Evolutionary conservation across 2,113 vertebrate species (phyloP).

Genomic region (Nymphicus hollandicus): DNA sequence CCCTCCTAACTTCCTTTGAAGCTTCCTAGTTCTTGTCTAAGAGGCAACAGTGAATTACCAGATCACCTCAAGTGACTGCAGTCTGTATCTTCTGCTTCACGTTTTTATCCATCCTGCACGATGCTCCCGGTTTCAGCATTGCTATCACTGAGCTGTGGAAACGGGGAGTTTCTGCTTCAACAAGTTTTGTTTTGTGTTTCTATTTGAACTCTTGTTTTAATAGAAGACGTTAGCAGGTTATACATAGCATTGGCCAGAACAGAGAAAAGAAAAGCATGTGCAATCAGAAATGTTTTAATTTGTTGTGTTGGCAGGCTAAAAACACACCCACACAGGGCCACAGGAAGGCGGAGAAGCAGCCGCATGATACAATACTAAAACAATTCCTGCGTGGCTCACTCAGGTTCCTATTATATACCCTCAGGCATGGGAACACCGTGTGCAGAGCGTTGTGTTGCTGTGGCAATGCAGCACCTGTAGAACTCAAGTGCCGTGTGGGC

Average conservation of each 20-base stretch:
- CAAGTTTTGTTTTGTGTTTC: not conserved
- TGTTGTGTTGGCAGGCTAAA: constrained; percentile 44
- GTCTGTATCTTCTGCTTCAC: not conserved
- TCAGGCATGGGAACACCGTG: not conserved
- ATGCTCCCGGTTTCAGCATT: not conserved
- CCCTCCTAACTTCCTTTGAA: not conserved
- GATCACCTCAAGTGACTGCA: not conserved
- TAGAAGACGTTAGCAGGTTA: not conserved
- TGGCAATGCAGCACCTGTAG: rapidly evolving
- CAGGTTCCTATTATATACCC: not conserved
- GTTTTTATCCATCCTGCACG: not conserved
- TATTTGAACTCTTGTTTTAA: not conserved
- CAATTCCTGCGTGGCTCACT: not conserved
- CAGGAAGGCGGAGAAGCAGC: not conserved
- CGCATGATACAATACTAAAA: not conserved
- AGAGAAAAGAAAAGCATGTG: not conserved
- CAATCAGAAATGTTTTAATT: constrained; percentile 36
- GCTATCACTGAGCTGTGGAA: not conserved
- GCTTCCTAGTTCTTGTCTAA: not conserved
- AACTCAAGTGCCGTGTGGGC: not conserved
- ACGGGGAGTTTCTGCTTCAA: not conserved
- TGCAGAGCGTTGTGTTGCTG: not conserved
- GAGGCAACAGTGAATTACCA: not conserved
- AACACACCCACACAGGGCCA: constrained; percentile 1
- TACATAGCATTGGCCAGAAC: not conserved